Evolutionary conservation across 2,888 invertebrate genomes (phyloP).

Genomic region (Drosophila kuntzei): DNA sequence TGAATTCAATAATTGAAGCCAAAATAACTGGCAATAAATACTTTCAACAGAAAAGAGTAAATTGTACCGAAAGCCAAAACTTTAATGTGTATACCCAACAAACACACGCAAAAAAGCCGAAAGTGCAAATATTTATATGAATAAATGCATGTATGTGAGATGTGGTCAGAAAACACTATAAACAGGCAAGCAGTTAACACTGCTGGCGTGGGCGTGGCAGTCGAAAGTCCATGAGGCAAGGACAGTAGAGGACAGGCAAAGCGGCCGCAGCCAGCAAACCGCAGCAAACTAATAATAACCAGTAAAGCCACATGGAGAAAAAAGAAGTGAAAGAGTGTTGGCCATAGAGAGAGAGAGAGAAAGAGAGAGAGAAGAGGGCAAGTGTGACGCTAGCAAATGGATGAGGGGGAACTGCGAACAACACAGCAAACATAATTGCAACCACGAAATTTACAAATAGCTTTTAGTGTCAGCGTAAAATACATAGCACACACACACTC

Average conservation of each 20-base stretch:
- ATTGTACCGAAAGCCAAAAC: constrained; percentile 22
- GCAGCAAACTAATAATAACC: constrained; percentile 78
- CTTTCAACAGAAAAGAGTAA: constrained; percentile 5
- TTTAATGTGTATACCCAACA: constrained; percentile 43
- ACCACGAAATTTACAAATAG: constrained; percentile 82
- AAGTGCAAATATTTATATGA: constrained; percentile 58
- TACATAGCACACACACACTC: constrained; percentile 45
- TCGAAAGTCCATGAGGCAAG: constrained; percentile 26
- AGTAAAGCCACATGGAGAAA: constrained; percentile 65
- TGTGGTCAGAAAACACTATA: constrained; percentile 64
- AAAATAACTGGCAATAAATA: background rate
- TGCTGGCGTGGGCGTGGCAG: constrained; percentile 20
- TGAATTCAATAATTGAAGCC: constrained; percentile 18
- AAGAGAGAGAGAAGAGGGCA: constrained; percentile 39
- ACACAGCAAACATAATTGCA: constrained; percentile 81
- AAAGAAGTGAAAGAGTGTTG: constrained; percentile 10
- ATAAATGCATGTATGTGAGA: constrained; percentile 35
- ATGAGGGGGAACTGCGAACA: constrained; percentile 37
- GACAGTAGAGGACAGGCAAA: constrained; percentile 33
- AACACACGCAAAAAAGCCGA: constrained; percentile 38
- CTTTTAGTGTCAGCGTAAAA: constrained; percentile 80
- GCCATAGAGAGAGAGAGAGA: background rate
- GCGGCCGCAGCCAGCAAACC: constrained; percentile 63
- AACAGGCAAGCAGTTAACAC: constrained; percentile 38
- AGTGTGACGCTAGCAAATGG: constrained; percentile 35